A percentile compares a stretch with the other conserved stretches of the same genome.
phyloP scores from a whole-genome alignment of 2,113 vertebrate species.

The Xenotilapia flavipinnis region DNA sequence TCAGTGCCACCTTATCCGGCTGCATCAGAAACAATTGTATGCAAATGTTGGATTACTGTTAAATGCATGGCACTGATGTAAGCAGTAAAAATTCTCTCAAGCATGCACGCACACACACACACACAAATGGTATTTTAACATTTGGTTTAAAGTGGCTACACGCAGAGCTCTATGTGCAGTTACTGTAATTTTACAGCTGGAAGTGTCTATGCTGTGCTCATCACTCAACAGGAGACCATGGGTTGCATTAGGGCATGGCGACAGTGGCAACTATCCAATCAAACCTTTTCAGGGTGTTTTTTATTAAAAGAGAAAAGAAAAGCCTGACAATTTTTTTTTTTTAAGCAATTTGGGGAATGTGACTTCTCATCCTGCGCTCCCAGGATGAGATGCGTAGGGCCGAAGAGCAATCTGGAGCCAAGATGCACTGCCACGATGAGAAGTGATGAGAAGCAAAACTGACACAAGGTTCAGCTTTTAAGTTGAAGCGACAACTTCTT shows the following conservation, averaged over 20 bases:
- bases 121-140: neutral
- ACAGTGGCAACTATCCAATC: neutral
- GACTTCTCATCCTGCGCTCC: neutral
- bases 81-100: neutral
- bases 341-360: neutral
- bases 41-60: neutral
- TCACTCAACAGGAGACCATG: neutral
- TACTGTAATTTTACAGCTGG: neutral
- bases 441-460: neutral
- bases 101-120: fast-evolving
- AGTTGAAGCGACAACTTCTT: neutral
- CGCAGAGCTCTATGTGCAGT: neutral
- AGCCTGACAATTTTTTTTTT: neutral
- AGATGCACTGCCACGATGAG: neutral
- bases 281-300: neutral
- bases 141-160: neutral
- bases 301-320: neutral
- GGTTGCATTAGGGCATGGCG: neutral
- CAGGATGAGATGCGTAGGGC: neutral
- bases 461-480: neutral
- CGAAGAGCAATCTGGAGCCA: neutral
- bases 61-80: neutral
- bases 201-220: neutral
- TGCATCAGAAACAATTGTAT: neutral
- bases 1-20: neutral